phyloP scores from a whole-genome alignment of 1,140 invertebrate genomes.

The Apis florea region DNA sequence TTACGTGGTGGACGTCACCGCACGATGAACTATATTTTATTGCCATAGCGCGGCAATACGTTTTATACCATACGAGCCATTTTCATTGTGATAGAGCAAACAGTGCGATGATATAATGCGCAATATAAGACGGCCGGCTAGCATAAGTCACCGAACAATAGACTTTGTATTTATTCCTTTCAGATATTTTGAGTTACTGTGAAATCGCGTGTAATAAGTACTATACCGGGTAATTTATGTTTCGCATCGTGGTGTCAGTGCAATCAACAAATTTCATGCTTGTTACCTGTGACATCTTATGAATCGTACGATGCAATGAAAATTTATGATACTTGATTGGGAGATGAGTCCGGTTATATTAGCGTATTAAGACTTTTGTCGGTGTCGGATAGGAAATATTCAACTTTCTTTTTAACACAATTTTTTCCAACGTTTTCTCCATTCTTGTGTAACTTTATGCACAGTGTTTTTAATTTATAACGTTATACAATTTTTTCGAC shows the following conservation, averaged over 20 bases:
- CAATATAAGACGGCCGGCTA: slow-evolving; percentile 11
- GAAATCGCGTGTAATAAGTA: slow-evolving; percentile 52
- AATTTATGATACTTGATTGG: slow-evolving; percentile 25
- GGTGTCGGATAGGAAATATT: too few relatives aligned
- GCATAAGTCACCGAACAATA: slow-evolving; percentile 59
- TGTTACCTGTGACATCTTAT: background rate
- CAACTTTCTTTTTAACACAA: too few relatives aligned
- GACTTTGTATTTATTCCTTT: slow-evolving; percentile 37
- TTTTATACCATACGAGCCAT: slow-evolving; percentile 30
- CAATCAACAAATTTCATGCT: slow-evolving; percentile 45
- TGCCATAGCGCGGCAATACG: slow-evolving; percentile 18
- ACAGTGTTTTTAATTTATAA: background rate
- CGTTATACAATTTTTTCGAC: too few relatives aligned
- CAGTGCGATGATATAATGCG: slow-evolving; percentile 50
- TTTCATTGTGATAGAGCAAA: slow-evolving; percentile 51
- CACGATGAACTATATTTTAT: slow-evolving; percentile 56
- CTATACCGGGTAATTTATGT: slow-evolving; percentile 15
- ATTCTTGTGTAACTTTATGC: background rate
- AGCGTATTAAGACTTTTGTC: background rate
- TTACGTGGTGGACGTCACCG: slow-evolving; percentile 5
- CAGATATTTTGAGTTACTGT: slow-evolving; percentile 41
- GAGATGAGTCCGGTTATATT: background rate
- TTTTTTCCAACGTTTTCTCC: background rate
- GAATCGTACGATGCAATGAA: slow-evolving; percentile 19
- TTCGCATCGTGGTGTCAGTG: slow-evolving; percentile 16